A percentile compares a stretch with the other conserved stretches of the same genome.
Conservation (phyloP, 2,113 vertebrate genomes). For the Mionectes macconnelli region DNA sequence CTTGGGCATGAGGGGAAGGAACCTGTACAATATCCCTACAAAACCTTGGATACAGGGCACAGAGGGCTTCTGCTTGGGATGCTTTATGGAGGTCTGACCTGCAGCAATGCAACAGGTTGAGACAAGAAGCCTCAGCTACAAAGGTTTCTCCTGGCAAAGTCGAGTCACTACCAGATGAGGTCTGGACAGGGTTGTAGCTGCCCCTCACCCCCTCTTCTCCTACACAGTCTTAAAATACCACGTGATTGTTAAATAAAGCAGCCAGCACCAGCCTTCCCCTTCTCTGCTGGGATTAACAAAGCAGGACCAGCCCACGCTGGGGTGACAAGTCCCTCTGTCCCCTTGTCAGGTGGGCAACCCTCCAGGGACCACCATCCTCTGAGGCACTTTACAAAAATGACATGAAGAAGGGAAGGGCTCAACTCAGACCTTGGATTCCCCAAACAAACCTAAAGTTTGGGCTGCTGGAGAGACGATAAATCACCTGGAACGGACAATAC, state of each 20-base stretch:
- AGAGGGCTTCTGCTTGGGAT: background rate
- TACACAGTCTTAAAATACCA: background rate
- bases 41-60: background rate
- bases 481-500: background rate
- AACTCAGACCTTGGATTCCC: background rate
- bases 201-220: background rate
- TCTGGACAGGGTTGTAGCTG: rapidly evolving
- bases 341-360: background rate
- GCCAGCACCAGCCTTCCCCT: background rate
- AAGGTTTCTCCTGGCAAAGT: background rate
- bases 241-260: background rate
- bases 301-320: background rate
- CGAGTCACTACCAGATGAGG: background rate
- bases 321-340: background rate
- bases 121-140: background rate
- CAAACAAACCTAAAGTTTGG: background rate
- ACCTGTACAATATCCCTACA: rapidly evolving
- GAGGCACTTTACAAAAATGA: background rate
- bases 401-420: background rate
- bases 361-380: background rate
- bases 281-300: background rate
- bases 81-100: background rate
- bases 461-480: background rate
- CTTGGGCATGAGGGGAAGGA: rapidly evolving
- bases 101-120: background rate